Evolutionary conservation across 2,888 invertebrate genomes (phyloP).

Genomic region (Flabesymbios commensalis): DNA sequence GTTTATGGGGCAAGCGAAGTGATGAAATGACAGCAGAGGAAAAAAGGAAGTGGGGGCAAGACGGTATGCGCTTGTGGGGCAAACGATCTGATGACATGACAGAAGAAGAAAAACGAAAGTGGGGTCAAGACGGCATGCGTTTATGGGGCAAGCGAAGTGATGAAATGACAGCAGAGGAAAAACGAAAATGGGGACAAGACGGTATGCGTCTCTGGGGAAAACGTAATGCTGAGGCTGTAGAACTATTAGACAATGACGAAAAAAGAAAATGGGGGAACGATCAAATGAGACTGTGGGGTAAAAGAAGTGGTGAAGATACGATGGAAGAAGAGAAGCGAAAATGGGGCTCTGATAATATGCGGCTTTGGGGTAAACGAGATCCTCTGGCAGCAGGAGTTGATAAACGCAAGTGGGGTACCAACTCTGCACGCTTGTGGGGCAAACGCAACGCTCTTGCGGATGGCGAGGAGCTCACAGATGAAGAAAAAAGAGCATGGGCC

Average conservation of each 20-base stretch:
- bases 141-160: slow-evolving; percentile 23
- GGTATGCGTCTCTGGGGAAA: slow-evolving; percentile 20
- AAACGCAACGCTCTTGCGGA: slow-evolving; percentile 4
- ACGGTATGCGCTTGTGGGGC: slow-evolving; percentile 24
- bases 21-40: not conserved
- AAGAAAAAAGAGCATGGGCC: no score
- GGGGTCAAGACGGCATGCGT: slow-evolving; percentile 18
- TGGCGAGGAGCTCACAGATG: not conserved
- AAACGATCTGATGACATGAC: slow-evolving; percentile 5
- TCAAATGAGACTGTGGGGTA: slow-evolving; percentile 25
- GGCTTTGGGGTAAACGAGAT: no score
- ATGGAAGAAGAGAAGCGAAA: not conserved
- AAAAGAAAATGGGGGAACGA: slow-evolving; percentile 20
- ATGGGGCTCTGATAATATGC: no score
- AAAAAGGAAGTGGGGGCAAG: slow-evolving; percentile 20
- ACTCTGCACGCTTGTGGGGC: slow-evolving; percentile 16
- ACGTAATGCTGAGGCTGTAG: slow-evolving; percentile 5
- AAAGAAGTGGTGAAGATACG: slow-evolving; percentile 8
- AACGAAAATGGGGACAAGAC: slow-evolving; percentile 18
- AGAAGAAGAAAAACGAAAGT: slow-evolving; percentile 13
- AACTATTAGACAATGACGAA: no score
- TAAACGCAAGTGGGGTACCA: slow-evolving; percentile 13
- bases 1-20: slow-evolving; percentile 25
- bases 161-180: slow-evolving; percentile 2
- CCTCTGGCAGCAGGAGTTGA: not conserved